phyloP scores from a whole-genome alignment of 1,140 invertebrate species.

The Platyscapa corneri region DNA sequence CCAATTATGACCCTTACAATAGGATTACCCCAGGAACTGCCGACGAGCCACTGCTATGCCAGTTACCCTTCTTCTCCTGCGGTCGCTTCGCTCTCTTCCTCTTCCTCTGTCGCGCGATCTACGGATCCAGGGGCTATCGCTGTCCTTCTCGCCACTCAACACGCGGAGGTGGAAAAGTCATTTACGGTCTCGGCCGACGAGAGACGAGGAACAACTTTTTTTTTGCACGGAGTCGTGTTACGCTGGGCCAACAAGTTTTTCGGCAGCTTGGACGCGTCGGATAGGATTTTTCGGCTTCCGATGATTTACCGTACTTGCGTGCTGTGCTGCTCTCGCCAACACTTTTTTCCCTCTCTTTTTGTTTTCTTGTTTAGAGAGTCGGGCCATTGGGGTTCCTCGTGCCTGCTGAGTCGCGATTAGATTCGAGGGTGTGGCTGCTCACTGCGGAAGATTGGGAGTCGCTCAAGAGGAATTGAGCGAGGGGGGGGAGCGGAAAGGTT shows the following conservation, averaged over 20 bases:
- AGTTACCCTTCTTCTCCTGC: neutral
- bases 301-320: conserved; percentile 22
- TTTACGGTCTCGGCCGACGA: conserved; percentile 15
- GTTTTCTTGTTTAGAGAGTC: neutral
- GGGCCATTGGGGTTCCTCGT: neutral
- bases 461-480: neutral
- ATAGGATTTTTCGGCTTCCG: conserved; percentile 20
- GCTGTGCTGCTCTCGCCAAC: neutral
- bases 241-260: neutral
- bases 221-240: neutral
- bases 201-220: neutral
- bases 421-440: conserved; percentile 14
- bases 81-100: neutral
- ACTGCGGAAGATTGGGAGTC: neutral
- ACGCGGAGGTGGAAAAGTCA: conserved; percentile 43
- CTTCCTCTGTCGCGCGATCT: neutral
- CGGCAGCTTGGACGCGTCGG: neutral
- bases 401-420: conserved; percentile 16
- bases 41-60: conserved; percentile 10
- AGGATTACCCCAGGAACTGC: conserved; percentile 39
- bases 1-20: conserved; percentile 54
- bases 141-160: neutral
- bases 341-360: neutral
- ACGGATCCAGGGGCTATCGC: neutral
- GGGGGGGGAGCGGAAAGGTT: neutral